A percentile compares a stretch with the other conserved stretches of the same genome.
phyloP scores from a whole-genome alignment of 2,888 invertebrate species.

The Nebria salina region DNA sequence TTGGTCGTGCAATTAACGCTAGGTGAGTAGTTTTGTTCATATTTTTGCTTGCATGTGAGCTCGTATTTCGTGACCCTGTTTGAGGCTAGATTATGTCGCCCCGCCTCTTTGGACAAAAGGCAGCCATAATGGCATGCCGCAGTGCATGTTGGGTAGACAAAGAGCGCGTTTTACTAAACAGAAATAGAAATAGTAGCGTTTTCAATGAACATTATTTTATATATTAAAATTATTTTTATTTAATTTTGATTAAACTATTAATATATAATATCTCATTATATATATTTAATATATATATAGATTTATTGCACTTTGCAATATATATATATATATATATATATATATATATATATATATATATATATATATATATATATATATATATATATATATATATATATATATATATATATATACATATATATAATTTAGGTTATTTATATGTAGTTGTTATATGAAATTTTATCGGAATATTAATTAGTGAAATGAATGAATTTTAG shows the following conservation, averaged over 20 bases:
- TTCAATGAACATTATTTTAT: conserved; percentile 12
- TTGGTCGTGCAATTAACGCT: neutral
- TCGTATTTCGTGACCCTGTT: conserved; percentile 43
- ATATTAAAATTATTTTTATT: conserved; percentile 14
- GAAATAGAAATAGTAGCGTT: conserved; percentile 24
- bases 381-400: neutral
- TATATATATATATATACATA: neutral
- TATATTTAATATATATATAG: conserved; percentile 3
- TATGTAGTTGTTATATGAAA: neutral
- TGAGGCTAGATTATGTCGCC: conserved; percentile 38
- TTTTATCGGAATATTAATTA: too few species aligned
- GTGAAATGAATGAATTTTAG: too few species aligned
- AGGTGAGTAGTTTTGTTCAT: conserved; percentile 37
- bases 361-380: neutral
- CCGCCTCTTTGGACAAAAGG: conserved; percentile 36
- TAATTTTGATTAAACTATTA: conserved; percentile 26
- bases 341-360: neutral
- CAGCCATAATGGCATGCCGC: conserved; percentile 46
- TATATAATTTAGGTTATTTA: neutral
- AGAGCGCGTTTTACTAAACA: conserved; percentile 21
- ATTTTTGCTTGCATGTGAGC: conserved; percentile 30
- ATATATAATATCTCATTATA: conserved; percentile 11
- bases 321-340: neutral
- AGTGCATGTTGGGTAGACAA: conserved; percentile 28
- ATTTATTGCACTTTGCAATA: neutral